A percentile compares a stretch with the other conserved stretches of the same genome.
Evolutionary conservation across 37 sponge, comb jelly and placozoan genomes (phyloP).

Genomic region (Theonella swinhoei): DNA sequence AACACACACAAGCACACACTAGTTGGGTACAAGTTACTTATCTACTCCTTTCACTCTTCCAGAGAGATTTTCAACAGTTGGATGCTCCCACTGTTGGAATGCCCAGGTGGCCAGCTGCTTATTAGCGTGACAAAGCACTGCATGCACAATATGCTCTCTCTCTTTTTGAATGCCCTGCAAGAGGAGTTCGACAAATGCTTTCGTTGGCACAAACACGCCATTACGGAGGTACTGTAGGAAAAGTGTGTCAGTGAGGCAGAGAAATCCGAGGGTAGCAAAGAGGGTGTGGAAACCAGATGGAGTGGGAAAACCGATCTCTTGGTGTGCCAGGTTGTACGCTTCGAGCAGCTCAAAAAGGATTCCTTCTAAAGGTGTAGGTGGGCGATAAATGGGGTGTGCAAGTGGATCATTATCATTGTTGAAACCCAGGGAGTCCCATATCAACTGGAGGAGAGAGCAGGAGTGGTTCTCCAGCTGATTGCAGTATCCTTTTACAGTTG

Average conservation of each 20-base stretch:
- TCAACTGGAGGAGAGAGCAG: slow-evolving; percentile 33
- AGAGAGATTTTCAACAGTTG: slow-evolving; percentile 1
- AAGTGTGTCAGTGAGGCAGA: slow-evolving; percentile 24
- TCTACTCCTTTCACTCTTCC: background rate
- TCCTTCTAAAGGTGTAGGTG: slow-evolving; percentile 32
- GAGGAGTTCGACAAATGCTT: slow-evolving; percentile 43
- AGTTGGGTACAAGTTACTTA: no score
- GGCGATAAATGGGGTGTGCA: slow-evolving; percentile 16
- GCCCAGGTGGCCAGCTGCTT: slow-evolving; percentile 10
- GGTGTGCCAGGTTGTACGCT: slow-evolving; percentile 46
- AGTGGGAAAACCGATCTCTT: slow-evolving; percentile 39
- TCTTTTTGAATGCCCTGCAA: slow-evolving; percentile 11
- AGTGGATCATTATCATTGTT: slow-evolving; percentile 50
- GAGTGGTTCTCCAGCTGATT: slow-evolving; percentile 46
- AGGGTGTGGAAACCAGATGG: slow-evolving; percentile 70
- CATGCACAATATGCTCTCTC: slow-evolving; percentile 11
- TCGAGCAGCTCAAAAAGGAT: slow-evolving; percentile 62
- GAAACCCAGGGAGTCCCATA: slow-evolving; percentile 62
- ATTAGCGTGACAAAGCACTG: slow-evolving; percentile 33
- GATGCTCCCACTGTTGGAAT: slow-evolving; percentile 23
- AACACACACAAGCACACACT: background rate
- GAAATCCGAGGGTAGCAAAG: slow-evolving; percentile 40
- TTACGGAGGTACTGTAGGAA: slow-evolving; percentile 59
- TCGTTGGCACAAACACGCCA: slow-evolving; percentile 40
- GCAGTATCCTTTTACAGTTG: background rate